phyloP scores from a whole-genome alignment of 2,888 invertebrate genomes.

The Lycocerus yunnanus region DNA sequence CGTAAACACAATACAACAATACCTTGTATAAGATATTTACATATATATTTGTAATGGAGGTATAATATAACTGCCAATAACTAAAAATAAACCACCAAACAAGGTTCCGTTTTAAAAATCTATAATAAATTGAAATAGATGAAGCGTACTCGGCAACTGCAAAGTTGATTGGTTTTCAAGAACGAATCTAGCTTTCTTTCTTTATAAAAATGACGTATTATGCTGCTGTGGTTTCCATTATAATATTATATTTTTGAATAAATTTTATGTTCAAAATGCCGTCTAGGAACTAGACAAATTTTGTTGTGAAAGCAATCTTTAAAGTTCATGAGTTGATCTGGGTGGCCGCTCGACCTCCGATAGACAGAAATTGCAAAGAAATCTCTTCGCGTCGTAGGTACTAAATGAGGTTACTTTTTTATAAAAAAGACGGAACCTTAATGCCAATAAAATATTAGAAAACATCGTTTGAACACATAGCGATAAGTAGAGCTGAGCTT shows the following conservation, averaged over 20 bases:
- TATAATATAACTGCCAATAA: not conserved
- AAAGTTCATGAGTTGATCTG: not conserved
- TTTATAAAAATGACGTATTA: not conserved
- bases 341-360: not conserved
- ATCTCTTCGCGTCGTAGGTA: not conserved
- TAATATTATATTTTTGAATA: too few relatives aligned
- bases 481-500: not conserved
- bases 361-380: not conserved
- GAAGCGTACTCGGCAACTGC: too few relatives aligned
- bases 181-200: too few relatives aligned
- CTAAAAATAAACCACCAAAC: not conserved
- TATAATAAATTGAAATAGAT: not conserved
- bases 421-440: not conserved
- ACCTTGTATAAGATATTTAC: too few relatives aligned
- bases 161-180: too few relatives aligned
- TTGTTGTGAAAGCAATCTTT: not conserved
- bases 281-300: too few relatives aligned
- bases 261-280: not conserved
- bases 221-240: not conserved
- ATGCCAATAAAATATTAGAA: not conserved
- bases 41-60: not conserved
- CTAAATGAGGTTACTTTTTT: not conserved
- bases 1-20: not conserved
- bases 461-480: not conserved
- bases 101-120: not conserved